phyloP scores from a whole-genome alignment of 2,113 vertebrate genomes.

The Daubentonia madagascariensis region DNA sequence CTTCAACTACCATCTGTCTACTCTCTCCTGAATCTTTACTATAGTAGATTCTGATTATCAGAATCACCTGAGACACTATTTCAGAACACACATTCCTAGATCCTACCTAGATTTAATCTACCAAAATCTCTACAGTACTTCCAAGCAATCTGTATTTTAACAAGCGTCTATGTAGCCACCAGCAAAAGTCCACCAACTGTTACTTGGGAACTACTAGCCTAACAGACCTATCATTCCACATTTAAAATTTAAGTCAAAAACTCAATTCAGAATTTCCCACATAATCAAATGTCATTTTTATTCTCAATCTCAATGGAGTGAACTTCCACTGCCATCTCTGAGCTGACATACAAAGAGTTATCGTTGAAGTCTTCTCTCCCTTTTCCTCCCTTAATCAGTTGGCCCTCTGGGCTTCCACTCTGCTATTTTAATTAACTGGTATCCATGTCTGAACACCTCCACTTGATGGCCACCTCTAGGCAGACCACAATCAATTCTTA shows the following conservation, averaged over 20 bases:
- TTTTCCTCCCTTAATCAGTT: background rate
- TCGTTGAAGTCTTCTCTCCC: background rate
- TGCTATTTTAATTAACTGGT: background rate
- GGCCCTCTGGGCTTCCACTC: background rate
- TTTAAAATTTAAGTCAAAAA: slow-evolving; percentile 1
- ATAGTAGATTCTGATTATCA: background rate
- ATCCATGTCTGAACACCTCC: background rate
- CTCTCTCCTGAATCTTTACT: background rate
- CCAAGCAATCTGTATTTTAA: background rate
- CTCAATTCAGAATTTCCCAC: background rate
- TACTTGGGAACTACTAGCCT: background rate
- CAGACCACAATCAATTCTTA: background rate
- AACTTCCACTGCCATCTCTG: background rate
- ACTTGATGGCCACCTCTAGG: background rate
- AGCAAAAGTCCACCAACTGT: background rate
- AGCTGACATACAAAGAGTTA: background rate
- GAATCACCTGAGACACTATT: background rate
- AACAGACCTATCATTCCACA: background rate
- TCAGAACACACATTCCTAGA: background rate
- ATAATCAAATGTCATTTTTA: background rate
- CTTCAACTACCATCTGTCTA: background rate
- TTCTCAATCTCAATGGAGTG: background rate
- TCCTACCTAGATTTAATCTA: background rate
- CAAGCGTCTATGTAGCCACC: background rate
- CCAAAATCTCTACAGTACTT: background rate